Conservation (phyloP, 2,113 vertebrate genomes). For the Anser cygnoides region DNA sequence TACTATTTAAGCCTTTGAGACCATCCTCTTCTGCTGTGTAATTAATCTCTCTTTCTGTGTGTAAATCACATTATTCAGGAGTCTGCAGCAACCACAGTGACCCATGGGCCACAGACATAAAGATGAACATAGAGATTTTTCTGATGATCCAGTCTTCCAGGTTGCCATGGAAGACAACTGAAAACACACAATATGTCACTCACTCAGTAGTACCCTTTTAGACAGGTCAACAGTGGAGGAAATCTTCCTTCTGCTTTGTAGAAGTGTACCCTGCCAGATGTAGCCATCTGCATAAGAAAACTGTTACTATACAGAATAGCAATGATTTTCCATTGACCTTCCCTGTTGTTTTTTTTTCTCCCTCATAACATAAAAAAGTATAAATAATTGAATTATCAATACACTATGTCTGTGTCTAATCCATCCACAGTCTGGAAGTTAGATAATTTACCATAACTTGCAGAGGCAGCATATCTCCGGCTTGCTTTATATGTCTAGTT, state of each 20-base stretch:
- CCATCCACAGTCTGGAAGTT: slow-evolving; percentile 37
- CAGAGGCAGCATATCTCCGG: neutral
- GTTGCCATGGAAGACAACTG: neutral
- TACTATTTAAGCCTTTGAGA: neutral
- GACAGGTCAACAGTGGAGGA: neutral
- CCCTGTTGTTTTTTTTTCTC: neutral
- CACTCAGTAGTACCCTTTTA: neutral
- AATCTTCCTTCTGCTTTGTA: neutral
- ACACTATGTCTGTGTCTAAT: neutral
- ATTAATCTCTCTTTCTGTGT: neutral
- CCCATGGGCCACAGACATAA: neutral
- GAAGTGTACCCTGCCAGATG: neutral
- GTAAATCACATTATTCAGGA: neutral
- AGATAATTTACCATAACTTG: slow-evolving; percentile 47
- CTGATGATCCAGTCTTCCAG: neutral
- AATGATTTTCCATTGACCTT: neutral
- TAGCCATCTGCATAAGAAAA: neutral
- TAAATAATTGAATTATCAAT: neutral
- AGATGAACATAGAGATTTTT: neutral
- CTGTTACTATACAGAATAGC: neutral
- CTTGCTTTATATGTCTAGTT: slow-evolving; percentile 35
- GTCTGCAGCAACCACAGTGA: neutral
- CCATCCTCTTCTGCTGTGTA: neutral
- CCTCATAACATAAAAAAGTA: neutral
- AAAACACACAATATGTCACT: neutral